Evolutionary conservation across 2,797 vertebrate species (phyloP), one percentile per base, ranked within the genome.

Genomic region (Antrozous pallidus): DNA sequence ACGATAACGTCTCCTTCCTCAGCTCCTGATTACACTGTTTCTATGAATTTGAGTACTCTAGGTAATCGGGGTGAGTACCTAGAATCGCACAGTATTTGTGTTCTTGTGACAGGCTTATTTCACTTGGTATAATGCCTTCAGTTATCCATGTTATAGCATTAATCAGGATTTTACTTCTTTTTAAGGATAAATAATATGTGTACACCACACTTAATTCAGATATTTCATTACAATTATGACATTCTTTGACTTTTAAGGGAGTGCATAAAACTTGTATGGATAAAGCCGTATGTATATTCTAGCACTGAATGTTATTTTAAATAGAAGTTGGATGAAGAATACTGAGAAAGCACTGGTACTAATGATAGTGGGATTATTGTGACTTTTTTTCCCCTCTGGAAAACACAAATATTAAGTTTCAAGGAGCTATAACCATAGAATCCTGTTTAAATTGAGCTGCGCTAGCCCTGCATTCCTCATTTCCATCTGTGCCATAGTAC

Each of bases 171-270:
- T 49, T 13, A 18, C 75, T 83, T 26, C 28, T 88, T 90, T 75
- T 94, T 42, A 81, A 70, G 38, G n/a, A 26, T 86, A 8, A 78
- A 63, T 70, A 45, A 11, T 28, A 14, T 74, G 20, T 17, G 49
- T 33, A 36, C 17, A 18, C 20, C 20, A 38, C 12, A 22, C 47
- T 83, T 71, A 40, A 45, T 79, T 89, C 56, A 38, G 20, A n/a
- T 77, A 56, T 10, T 47, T 93, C 31, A 36, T 14, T 75, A 8
- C 22, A 51, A 56, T 81, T 49, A 4, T 22, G 26, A 2, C 73
- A 58, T 89, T 93, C 36, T 36, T 70, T 94, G 84, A 11, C 38
- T 87, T 87, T 93, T 20, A 67, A 63, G n/a, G n/a, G 26, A 63
- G 26, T 51, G 3, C 67, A 28, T 80, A 51, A 77, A 88, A 74